Evolutionary conservation across 2,888 invertebrate species (phyloP), one percentile per base, ranked within the genome.

Genomic region (Yponomeuta plumbellus): DNA sequence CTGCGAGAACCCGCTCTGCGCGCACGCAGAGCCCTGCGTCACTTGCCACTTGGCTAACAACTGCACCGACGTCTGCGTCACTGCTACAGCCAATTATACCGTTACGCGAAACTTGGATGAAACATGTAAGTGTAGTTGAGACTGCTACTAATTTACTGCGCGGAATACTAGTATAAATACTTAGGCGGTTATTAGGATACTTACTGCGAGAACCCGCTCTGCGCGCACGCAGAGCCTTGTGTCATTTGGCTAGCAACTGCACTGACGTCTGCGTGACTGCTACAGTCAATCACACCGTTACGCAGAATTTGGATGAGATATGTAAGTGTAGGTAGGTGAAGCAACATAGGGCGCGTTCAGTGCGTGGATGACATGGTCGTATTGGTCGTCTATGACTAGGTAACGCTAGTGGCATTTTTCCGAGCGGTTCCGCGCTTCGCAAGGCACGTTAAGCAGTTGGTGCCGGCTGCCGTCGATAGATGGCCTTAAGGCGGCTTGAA

Each of bases 151-250:
- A 23, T 23, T 23, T 1, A 23, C 23, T 23, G 23, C 2, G 1
- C 23, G 23, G 4, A 4, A 23, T 4, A n/a, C n/a, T n/a, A n/a
- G n/a, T n/a, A n/a, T 23, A 77, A 76, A 40, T 92, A 89, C 71
- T 76, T 83, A 0, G 93, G 93, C 34, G 77, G 74, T 62, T 93
- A 84, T 75, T 93, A 93, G 67, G 92, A 93, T 76, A 85, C 85
- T 6, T 92, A 83, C 0, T 92, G 92, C 68, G 83, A 79, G 67
- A 91, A 92, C 71, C 88, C 90, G 1, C 78, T 92, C 66, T 93
- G 93, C 71, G 82, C 80, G 5, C 81, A 80, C 68, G 92, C 92
- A n/a, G 88, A 92, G 72, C 84, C 86, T 1, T 91, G 90, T 70
- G 91, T 91, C 2, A 57, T 74, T 21, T 90, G 26, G 77, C 79